phyloP scores from a whole-genome alignment of 2,888 invertebrate species.

The Leistus spinibarbis region DNA sequence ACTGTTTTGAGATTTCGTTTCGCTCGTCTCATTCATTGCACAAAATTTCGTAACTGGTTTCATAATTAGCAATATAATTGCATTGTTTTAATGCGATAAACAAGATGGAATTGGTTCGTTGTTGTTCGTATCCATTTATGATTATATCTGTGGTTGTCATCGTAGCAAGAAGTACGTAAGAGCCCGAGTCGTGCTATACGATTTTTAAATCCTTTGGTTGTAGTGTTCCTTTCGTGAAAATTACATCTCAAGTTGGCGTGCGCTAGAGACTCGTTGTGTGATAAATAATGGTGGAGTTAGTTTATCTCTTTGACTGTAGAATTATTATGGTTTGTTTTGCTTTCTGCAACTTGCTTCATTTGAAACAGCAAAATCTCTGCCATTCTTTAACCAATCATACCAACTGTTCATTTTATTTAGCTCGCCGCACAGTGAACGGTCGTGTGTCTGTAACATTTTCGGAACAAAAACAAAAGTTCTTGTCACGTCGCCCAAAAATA shows the following conservation, averaged over 20 bases:
- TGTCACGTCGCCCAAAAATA: too few relatives aligned
- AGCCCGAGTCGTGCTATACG: slow-evolving; percentile 5
- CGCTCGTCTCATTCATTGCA: too few relatives aligned
- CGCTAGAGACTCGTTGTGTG: slow-evolving; percentile 12
- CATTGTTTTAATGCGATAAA: neutral
- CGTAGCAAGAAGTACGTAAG: neutral
- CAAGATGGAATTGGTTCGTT: neutral
- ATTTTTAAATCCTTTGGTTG: slow-evolving; percentile 25
- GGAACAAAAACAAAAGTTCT: too few relatives aligned
- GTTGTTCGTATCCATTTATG: neutral
- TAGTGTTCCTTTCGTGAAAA: slow-evolving; percentile 28
- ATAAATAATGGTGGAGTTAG: slow-evolving; percentile 23
- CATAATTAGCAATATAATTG: neutral
- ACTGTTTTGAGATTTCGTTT: too few relatives aligned
- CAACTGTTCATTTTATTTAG: too few relatives aligned
- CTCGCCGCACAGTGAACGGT: too few relatives aligned
- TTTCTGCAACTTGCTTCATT: neutral
- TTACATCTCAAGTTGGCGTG: slow-evolving; percentile 35
- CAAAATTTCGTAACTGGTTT: too few relatives aligned
- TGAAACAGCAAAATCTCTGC: neutral
- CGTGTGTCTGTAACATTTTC: too few relatives aligned
- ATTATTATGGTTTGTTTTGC: neutral
- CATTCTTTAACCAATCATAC: too few relatives aligned
- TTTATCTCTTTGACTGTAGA: neutral
- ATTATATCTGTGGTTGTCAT: neutral